Evolutionary conservation across 1,140 invertebrate species (phyloP), one percentile per base, ranked within the genome.

Genomic region (Pogonognathellus flavescens): DNA sequence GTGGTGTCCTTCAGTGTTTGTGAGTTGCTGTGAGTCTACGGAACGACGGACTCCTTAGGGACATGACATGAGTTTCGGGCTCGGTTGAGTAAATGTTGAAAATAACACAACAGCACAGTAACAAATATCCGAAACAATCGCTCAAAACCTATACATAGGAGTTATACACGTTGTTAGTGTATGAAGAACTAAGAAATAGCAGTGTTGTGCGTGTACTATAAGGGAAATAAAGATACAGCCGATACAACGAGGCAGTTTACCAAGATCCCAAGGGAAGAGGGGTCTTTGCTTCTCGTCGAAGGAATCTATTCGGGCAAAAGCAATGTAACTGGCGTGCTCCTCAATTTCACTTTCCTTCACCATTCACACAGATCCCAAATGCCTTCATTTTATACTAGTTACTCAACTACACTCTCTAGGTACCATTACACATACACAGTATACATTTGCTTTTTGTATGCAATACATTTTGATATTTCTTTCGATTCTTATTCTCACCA

Each of bases 91-190:
- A 83, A 80, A 84, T 31, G 82, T 86, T 83, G 82, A 83, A 76
- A 81, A 81, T 76, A 76, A 76, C 70, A 76, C 70, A 76, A 76
- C 70, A 76, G 70, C 70, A 50, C 31, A 81, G 80, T 85, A 87
- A 82, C 86, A 87, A 87, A 87, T 87, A 87, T 85, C 82, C 85
- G 84, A 87, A 87, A 87, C 86, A 87, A 87, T 87, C 86, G 55
- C 62, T 87, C 84, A 86, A 87, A 86, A 87, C 53, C 70, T 53
- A 66, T 87, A 84, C 57, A 57, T 66, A 57, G 11, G 81, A 14
- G 72, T 53, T 3, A 9, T 81, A 41, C 53, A 59, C 16, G 66
- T 16, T 49, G 41, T 31, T 11, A 72, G 25, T n/a, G 16, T 72
- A n/a, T n/a, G 22, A 49, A 66, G 31, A 76, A 31, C 9, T 31